phyloP scores from a whole-genome alignment of 2,797 vertebrate species.

The Vespertilio murinus region DNA sequence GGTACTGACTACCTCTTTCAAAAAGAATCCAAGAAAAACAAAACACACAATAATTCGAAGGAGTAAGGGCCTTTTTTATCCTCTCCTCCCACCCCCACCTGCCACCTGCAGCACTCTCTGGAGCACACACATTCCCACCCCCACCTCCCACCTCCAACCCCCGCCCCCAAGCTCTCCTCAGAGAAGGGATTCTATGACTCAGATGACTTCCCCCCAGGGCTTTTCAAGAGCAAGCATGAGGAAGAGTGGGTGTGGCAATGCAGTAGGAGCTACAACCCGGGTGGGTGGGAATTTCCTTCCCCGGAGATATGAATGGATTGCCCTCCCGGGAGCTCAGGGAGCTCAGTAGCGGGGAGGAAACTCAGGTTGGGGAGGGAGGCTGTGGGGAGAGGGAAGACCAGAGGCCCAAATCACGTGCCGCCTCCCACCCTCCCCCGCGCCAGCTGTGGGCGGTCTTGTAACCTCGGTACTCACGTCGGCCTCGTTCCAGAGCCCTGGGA shows the following conservation, averaged over 20 bases:
- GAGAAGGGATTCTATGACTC: background rate
- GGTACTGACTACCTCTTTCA: constrained; percentile 44
- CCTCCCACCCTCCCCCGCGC: rapidly evolving
- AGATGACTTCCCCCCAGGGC: background rate
- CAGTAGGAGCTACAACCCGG: background rate
- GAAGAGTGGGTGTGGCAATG: background rate
- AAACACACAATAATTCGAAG: background rate
- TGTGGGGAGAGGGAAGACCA: background rate
- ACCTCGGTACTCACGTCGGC: constrained; percentile 91
- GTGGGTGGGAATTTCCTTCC: background rate
- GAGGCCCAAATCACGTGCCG: background rate
- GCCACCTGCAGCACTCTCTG: background rate
- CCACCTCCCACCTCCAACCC: background rate
- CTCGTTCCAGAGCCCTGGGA: constrained; percentile 98
- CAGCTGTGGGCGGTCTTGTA: rapidly evolving
- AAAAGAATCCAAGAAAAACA: constrained; percentile 41
- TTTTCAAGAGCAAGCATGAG: background rate
- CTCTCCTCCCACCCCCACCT: no score
- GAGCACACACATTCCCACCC: no score
- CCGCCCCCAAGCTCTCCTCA: background rate
- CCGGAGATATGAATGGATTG: background rate
- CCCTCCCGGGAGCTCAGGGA: background rate
- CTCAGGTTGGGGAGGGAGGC: background rate
- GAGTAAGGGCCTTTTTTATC: background rate
- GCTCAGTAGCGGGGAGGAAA: background rate